Base-by-base conservation (phyloP, 2,888 invertebrate genomes). In the Autographa pulchrina region DNA sequence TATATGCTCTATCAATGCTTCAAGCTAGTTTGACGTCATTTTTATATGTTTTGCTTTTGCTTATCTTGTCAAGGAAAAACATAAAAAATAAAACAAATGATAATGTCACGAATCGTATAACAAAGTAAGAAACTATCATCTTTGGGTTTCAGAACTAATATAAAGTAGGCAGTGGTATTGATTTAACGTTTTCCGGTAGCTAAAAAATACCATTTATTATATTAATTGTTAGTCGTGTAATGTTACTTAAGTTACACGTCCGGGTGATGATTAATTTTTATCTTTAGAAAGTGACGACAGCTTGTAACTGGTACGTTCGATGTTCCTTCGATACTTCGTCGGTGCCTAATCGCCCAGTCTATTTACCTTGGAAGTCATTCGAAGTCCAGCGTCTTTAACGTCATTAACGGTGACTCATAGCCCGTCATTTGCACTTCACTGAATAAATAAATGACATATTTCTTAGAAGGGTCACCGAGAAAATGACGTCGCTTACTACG, bases 341-440 rank as follows among this genome's bases (percentile, higher is more conserved):
- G 74, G 82, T 70, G 71, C 78, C 85, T 89, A 89, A 88, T 88
- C 85, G 84, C 87, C 70, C 65, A 84, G 85, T 85, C 84, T 91
- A 85, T 90, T 92, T 92, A 90, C 89, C 90, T 92, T 91, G 87
- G 85, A 85, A 88, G 85, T 86, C 89, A 89, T 92, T 91, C 86
- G 86, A 85, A 87, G 85, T 86, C 85, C 86, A 91, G 89, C 84
- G 86, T 85, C 80, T 85, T 81, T 80, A 86, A 85, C 91, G 91
- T 92, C 91, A 91, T 92, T 90, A 89, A 72, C 68, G 87, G 87
- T 93, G 93, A 94, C 87, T 94, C 94, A 94, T 87, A 85, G 83
- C 73, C 78, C 75, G 82, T 86, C 85, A 83, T 87, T 89, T 85
- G 90, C 88, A 91, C 82, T 86, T 86, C 84, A 86, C 79, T 87